Conservation (phyloP, 1,140 invertebrate genomes). For the Microplitis mediator region DNA sequence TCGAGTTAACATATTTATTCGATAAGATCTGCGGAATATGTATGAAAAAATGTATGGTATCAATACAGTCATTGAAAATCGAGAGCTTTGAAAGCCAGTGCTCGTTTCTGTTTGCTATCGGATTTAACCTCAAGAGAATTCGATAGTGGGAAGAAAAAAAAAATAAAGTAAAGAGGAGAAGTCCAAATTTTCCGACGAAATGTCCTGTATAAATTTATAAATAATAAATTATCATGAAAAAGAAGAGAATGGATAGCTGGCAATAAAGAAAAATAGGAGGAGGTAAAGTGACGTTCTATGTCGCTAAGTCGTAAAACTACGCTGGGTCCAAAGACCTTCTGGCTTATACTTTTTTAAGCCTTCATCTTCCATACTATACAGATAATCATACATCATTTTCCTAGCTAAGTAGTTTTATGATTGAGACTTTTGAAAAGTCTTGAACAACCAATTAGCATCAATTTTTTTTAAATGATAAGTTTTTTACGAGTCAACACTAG, state of each 20-base stretch:
- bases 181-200: neutral
- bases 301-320: conserved; percentile 55
- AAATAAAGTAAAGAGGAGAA: too few species aligned
- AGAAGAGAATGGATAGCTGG: conserved; percentile 38
- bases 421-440: neutral
- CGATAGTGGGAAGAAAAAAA: neutral
- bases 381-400: conserved; percentile 44
- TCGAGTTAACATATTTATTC: conserved; percentile 18
- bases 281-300: conserved; percentile 59
- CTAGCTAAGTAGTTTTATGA: conserved; percentile 4
- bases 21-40: neutral
- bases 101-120: conserved; percentile 7
- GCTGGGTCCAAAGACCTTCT: conserved; percentile 35
- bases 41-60: neutral
- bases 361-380: conserved; percentile 53
- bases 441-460: too few species aligned
- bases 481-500: too few species aligned
- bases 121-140: neutral
- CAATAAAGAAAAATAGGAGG: conserved; percentile 51
- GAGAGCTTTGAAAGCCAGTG: conserved; percentile 7
- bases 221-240: conserved; percentile 55
- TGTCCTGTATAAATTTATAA: conserved; percentile 45
- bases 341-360: conserved; percentile 53
- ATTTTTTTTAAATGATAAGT: too few species aligned
- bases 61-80: conserved; percentile 6